phyloP scores from a whole-genome alignment of 37 sponge, comb jelly and placozoan genomes.

The Mnemiopsis leidyi region DNA sequence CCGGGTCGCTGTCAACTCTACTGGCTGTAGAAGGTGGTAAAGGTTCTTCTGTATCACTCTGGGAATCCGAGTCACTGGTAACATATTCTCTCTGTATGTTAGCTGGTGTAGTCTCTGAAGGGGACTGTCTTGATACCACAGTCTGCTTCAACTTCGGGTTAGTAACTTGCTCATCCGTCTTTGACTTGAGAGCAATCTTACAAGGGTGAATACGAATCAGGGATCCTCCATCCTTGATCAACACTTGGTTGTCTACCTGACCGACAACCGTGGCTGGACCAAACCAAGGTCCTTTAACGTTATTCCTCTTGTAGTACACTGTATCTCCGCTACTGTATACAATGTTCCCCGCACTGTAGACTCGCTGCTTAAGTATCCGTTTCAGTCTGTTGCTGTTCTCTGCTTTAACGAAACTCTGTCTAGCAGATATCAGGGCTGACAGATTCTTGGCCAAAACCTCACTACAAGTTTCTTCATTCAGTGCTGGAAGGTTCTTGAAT shows the following conservation, averaged over 20 bases:
- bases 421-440: neutral
- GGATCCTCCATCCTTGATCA: neutral
- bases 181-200: neutral
- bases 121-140: no score
- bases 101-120: no score
- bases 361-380: neutral
- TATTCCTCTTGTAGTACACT: neutral
- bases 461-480: neutral
- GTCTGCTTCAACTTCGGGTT: no score
- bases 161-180: neutral
- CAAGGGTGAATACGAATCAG: neutral
- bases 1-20: neutral
- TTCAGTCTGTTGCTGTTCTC: neutral
- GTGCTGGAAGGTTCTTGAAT: neutral
- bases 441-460: neutral
- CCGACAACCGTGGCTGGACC: neutral
- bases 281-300: neutral
- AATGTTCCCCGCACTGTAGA: neutral
- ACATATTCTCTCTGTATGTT: no score
- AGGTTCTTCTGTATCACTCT: no score
- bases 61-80: no score
- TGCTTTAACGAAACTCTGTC: neutral
- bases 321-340: neutral
- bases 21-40: no score
- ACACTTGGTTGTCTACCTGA: neutral